Conservation (phyloP, 2,113 vertebrate species). For the Corythaeola cristata region DNA sequence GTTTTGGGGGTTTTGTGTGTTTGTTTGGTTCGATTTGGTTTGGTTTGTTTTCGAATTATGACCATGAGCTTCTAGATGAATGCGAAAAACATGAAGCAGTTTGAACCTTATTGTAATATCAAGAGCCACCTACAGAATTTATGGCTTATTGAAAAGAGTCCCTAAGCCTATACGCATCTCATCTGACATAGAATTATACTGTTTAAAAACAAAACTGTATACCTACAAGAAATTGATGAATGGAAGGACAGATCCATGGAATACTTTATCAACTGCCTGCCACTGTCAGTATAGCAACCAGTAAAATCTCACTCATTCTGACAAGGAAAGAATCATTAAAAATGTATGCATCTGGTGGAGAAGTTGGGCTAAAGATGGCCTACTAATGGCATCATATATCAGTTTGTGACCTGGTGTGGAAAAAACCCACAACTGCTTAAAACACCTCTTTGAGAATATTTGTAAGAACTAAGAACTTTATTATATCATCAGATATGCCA, state of each 20-base stretch:
- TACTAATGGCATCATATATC: not conserved
- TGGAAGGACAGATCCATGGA: not conserved
- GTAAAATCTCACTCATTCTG: slow-evolving; percentile 37
- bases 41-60: not conserved
- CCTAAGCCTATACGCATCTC: not conserved
- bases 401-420: not conserved
- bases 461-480: not conserved
- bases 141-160: not conserved
- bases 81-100: not conserved
- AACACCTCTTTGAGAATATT: not conserved
- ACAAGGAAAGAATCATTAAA: slow-evolving; percentile 51
- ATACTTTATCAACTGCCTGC: slow-evolving; percentile 20
- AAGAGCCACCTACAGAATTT: not conserved
- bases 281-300: slow-evolving; percentile 10
- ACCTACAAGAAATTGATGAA: slow-evolving; percentile 30
- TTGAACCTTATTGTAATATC: not conserved
- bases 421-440: not conserved
- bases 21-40: not conserved
- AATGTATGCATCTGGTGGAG: slow-evolving; percentile 20
- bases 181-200: not conserved
- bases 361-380: not conserved
- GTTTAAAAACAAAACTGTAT: slow-evolving; percentile 12
- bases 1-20: too few species aligned
- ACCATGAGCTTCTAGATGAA: not conserved
- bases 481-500: not conserved